phyloP scores from a whole-genome alignment of 2,888 invertebrate genomes.

The Lypha dubia region DNA sequence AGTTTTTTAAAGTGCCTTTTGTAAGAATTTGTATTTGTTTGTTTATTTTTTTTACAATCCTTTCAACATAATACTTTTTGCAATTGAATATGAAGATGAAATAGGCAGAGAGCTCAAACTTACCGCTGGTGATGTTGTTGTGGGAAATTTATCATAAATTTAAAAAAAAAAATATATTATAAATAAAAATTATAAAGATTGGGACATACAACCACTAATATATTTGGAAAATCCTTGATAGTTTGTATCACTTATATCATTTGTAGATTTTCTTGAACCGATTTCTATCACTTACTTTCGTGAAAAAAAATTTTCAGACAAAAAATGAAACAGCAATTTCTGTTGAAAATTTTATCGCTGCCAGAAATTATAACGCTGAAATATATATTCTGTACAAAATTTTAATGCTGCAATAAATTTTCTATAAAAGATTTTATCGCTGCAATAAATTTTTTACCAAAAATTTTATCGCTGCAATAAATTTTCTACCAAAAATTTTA shows the following conservation, averaged over 20 bases:
- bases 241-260: no score
- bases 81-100: neutral
- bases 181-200: no score
- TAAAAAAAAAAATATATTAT: neutral
- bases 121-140: neutral
- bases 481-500: neutral
- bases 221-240: no score
- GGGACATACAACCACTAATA: no score
- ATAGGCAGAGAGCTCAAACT: neutral
- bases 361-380: neutral
- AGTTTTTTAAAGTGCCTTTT: constrained; percentile 41
- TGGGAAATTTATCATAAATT: neutral
- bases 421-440: neutral
- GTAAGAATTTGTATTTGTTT: no score
- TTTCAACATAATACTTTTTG: constrained; percentile 30
- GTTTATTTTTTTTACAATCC: neutral
- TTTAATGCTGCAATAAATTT: neutral
- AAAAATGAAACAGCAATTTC: no score
- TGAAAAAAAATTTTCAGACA: no score
- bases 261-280: no score
- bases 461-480: neutral
- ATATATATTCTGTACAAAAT: neutral
- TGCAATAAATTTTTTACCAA: no score
- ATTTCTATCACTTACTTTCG: no score
- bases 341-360: neutral